Conservation (phyloP, 2,113 vertebrate species). For the Leptobrachium ailaonicum region DNA sequence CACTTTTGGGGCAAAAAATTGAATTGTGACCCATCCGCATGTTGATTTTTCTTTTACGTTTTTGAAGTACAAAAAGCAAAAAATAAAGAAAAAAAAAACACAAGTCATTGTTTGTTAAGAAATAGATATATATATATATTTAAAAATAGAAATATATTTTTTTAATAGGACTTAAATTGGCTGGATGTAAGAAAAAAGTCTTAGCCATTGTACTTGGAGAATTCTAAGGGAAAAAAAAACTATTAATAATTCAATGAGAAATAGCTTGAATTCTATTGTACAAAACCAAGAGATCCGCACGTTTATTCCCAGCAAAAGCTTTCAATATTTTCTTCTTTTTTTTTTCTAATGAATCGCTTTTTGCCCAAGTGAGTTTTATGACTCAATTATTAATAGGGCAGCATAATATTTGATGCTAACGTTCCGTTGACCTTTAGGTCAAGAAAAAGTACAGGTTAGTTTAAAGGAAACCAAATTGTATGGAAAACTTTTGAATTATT, state of each 20-base stretch:
- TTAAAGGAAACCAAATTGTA: conserved; percentile 26
- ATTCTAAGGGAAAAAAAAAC: too few relatives aligned
- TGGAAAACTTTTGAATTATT: conserved; percentile 36
- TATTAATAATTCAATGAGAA: conserved; percentile 31
- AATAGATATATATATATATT: too few relatives aligned
- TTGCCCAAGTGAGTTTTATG: conserved; percentile 44
- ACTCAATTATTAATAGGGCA: conserved; percentile 48
- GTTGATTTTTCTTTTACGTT: too few relatives aligned
- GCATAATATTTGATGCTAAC: conserved; percentile 25
- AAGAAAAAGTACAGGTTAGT: conserved; percentile 34
- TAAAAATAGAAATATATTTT: too few relatives aligned
- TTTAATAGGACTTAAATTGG: too few relatives aligned
- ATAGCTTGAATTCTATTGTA: conserved; percentile 11
- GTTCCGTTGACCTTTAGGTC: conserved; percentile 35
- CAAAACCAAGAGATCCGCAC: not conserved
- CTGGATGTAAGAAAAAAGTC: too few relatives aligned
- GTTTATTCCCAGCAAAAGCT: conserved; percentile 17
- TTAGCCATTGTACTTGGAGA: too few relatives aligned
- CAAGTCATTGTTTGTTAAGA: too few relatives aligned
- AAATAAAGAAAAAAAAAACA: too few relatives aligned
- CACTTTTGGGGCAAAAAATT: too few relatives aligned
- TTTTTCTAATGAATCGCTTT: conserved; percentile 41
- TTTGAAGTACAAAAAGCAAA: too few relatives aligned
- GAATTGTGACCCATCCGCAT: too few relatives aligned
- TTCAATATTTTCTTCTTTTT: conserved; percentile 24